A percentile compares a stretch with the other conserved stretches of the same genome.
These are phyloP conservation scores for Nanger granti DNA, from an alignment of 2,113 vertebrate genomes.

Conservation along the genomic window DNA sequence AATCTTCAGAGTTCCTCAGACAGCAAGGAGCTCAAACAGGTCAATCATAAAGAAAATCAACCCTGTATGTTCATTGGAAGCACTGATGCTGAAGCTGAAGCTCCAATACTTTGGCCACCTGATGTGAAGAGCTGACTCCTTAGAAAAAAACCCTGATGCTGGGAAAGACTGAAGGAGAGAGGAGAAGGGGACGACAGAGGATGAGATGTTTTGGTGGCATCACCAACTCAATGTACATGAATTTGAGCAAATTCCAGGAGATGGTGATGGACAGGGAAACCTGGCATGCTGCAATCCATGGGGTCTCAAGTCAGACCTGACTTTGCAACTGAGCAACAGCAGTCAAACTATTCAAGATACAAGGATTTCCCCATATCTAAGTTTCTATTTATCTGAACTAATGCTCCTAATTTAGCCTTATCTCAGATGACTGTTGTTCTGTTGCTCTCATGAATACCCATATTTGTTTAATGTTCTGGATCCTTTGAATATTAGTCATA, in stretches of 20 bases:
- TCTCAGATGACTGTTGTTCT: neutral
- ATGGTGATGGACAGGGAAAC: neutral
- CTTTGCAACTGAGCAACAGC: neutral
- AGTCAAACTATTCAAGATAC: neutral
- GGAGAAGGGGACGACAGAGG: neutral
- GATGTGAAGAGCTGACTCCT: neutral
- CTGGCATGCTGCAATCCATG: neutral
- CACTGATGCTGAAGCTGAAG: neutral
- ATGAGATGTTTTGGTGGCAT: neutral
- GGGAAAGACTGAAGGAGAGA: neutral
- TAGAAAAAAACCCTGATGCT: neutral
- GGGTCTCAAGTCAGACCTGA: neutral
- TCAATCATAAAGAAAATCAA: neutral
- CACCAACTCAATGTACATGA: neutral
- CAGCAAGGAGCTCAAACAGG: neutral
- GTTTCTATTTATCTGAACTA: neutral
- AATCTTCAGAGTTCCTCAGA: neutral
- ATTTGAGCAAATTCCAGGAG: neutral
- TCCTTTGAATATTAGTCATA: neutral
- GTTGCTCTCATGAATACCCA: neutral
- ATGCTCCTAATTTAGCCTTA: neutral
- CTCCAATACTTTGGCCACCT: neutral
- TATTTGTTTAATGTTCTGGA: neutral
- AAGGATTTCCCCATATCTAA: neutral
- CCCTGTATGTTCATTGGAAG: neutral